Conservation (phyloP, 2,113 vertebrate genomes). For the Stigmatopora argus region DNA sequence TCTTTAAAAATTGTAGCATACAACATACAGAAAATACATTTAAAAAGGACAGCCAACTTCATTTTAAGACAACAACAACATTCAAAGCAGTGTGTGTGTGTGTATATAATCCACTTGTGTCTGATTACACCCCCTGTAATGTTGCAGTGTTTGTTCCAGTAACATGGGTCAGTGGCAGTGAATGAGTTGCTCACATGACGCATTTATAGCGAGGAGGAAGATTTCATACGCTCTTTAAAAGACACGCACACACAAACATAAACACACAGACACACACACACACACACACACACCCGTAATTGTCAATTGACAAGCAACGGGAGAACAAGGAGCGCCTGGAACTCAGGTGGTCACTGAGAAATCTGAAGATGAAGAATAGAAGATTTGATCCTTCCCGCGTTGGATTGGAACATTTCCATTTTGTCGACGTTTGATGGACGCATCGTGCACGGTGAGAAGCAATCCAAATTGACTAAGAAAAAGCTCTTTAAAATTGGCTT, state of each 20-base stretch:
- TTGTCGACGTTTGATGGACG: neutral
- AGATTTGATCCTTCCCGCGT: neutral
- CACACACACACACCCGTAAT: neutral
- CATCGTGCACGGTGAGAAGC: neutral
- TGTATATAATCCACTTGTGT: neutral
- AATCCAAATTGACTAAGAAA: neutral
- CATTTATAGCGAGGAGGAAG: neutral
- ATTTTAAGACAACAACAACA: neutral
- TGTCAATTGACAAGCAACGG: neutral
- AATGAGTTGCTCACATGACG: slow-evolving; percentile 2
- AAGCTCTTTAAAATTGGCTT: neutral
- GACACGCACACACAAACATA: neutral
- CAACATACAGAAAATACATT: neutral
- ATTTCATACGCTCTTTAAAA: neutral
- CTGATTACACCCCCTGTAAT: slow-evolving; percentile 1
- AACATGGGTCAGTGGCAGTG: slow-evolving; percentile 1
- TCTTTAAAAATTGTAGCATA: too few relatives aligned
- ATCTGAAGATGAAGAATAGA: neutral
- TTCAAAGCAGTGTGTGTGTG: neutral
- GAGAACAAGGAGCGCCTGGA: neutral
- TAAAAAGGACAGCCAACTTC: neutral
- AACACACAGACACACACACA: neutral
- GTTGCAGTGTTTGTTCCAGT: neutral
- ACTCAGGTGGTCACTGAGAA: neutral
- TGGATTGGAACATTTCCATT: neutral